phyloP scores from a whole-genome alignment of 2,888 invertebrate genomes.

The Stenolophus ochropezus region DNA sequence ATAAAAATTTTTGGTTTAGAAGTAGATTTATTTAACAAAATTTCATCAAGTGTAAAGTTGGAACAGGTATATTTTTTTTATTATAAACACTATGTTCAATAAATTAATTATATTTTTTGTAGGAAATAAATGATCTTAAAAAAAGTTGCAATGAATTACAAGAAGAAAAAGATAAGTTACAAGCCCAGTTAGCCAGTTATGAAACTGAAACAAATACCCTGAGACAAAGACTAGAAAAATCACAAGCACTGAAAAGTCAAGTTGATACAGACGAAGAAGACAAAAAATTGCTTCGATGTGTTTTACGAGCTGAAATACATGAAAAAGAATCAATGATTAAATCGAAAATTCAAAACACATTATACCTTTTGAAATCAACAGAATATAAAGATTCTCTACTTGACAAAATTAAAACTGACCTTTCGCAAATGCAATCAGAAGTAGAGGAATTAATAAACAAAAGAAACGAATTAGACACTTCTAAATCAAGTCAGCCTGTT shows the following conservation, averaged over 20 bases:
- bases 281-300: slow-evolving; percentile 63
- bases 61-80: slow-evolving; percentile 24
- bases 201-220: slow-evolving; percentile 73
- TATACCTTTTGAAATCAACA: slow-evolving; percentile 73
- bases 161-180: slow-evolving; percentile 75
- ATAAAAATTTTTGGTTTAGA: slow-evolving; percentile 74
- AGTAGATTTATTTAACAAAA: slow-evolving; percentile 71
- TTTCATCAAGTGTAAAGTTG: slow-evolving; percentile 36
- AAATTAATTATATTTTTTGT: background rate
- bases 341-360: slow-evolving; percentile 72
- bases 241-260: slow-evolving; percentile 73
- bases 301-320: slow-evolving; percentile 71
- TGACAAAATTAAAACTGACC: slow-evolving; percentile 70
- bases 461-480: slow-evolving; percentile 72
- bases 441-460: slow-evolving; percentile 72
- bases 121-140: slow-evolving; percentile 15
- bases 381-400: slow-evolving; percentile 70
- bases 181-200: slow-evolving; percentile 72
- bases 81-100: background rate
- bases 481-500: slow-evolving; percentile 56
- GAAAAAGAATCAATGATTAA: slow-evolving; percentile 70
- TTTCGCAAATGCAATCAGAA: slow-evolving; percentile 72
- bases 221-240: slow-evolving; percentile 74
- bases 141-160: slow-evolving; percentile 70
- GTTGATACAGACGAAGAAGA: slow-evolving; percentile 64